Evolutionary conservation across 2,113 vertebrate species (phyloP), one percentile per base, ranked within the genome.

Genomic region (Recurvirostra avosetta): DNA sequence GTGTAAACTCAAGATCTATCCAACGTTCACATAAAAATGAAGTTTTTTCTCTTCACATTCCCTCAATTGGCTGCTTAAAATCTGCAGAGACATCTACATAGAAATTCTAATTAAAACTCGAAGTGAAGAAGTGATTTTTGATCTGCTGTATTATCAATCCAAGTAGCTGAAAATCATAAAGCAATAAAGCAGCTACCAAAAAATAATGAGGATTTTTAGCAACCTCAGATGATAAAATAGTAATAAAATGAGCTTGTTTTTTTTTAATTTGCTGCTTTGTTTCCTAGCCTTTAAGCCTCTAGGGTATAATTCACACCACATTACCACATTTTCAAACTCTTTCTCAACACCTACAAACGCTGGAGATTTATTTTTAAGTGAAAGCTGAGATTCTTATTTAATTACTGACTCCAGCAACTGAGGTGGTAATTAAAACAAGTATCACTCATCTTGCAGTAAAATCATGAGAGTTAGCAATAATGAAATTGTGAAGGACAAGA

Each of bases 271-370:
- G 34, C 23, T 86, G 66, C 53, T 83, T 91, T 96, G 41, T 81
- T 92, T 80, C 53, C 55, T 30, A 83, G 47, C 7, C 9, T 86
- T 53, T 79, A 93, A 90, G 19, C 15, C 80, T 94, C 68, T 50
- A 52, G 41, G 43, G 32, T 38, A 71, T 59, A 92, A 84, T 74
- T 84, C 52, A 89, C 65, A 86, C 29, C 18, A 43, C 47, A 29
- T 77, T 88, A 92, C 50, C 63, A 89, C 38, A 40, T 89, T 94
- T 92, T 92, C 72, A 86, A 89, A 92, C 55, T 73, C 88, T 26
- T 86, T 86, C 65, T 92, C 76, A 91, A 78, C 84, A 94, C 61
- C 91, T 91, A 92, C 80, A 91, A 95, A 89, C 50, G 65, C 38
- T 61, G 68, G 30, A 88, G 52, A 84, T 71, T 72, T 91, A 89